Evolutionary conservation across 2,888 invertebrate species (phyloP), one percentile per base, ranked within the genome.

Genomic region (Drosophila lutescens): DNA sequence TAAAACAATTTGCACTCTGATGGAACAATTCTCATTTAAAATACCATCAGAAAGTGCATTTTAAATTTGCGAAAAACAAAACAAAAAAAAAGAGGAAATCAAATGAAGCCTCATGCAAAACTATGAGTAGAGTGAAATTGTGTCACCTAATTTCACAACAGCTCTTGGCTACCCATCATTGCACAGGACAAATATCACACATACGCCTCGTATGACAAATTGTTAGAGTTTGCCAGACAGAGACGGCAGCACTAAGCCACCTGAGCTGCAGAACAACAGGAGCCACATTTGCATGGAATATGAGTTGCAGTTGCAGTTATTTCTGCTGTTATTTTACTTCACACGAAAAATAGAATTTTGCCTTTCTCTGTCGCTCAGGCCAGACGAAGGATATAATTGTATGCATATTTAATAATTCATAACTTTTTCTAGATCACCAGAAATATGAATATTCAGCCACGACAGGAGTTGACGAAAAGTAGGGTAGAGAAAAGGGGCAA

Each of bases 401-500:
- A 71, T 88, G 79, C 85, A 80, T 86, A 85, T 88, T 88, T 86
- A 79, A 85, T 88, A 88, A 88, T 85, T 88, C 85, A 85, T 84
- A 88, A 88, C 88, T 77, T 82, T 61, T 67, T 40, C 58, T 81
- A 78, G 84, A 78, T 88, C 78, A 76, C 68, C 73, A 68, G 67
- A 80, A 86, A 74, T 73, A 84, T 83, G 87, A 87, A 87, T 83
- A 83, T 87, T 87, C 87, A 87, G 74, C 58, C 77, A 71, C 26
- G 40, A 41, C 15, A 40, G 32, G 59, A 65, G 50, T 41, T 43
- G 53, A 51, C 60, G 23, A 40, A 56, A 56, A 60, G 46, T 56
- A 43, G 56, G 50, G 36, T 56, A 40, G 3, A 23, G 20, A 62
- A 68, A 59, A 74, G 57, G 60, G 68, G 43, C 50, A 1, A 54